Evolutionary conservation across 2,113 vertebrate species (phyloP).

Genomic region (Alosa alosa): DNA sequence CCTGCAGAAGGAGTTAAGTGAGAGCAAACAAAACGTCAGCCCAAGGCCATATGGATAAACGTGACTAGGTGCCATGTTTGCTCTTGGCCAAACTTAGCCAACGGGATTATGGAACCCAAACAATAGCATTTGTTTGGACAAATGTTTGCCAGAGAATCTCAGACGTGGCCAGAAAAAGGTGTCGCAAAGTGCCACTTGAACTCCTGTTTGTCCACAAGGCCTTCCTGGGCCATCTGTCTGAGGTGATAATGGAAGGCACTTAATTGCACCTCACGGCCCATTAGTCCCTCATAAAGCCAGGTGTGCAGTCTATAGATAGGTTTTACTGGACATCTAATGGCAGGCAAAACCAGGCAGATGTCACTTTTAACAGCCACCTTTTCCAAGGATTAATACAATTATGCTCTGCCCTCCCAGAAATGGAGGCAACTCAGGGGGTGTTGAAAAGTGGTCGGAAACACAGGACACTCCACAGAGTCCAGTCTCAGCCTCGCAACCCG

Average conservation of each 20-base stretch:
- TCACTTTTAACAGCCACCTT: conserved; percentile 29
- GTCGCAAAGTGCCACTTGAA: conserved; percentile 31
- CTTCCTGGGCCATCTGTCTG: conserved; percentile 50
- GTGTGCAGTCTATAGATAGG: conserved; percentile 28
- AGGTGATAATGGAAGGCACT: conserved; percentile 26
- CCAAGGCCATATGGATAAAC: not conserved
- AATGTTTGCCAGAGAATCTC: conserved; percentile 13
- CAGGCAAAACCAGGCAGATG: conserved; percentile 23
- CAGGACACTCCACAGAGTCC: not conserved
- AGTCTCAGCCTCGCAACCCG: not conserved
- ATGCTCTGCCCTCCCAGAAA: conserved; percentile 25
- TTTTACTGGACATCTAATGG: conserved; percentile 19
- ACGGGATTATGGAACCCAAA: not conserved
- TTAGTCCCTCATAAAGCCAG: conserved; percentile 43
- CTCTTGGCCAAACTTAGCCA: conserved; percentile 2
- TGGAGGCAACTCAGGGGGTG: not conserved
- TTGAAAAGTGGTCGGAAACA: not conserved
- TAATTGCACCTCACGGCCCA: conserved; percentile 36
- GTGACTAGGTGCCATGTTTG: not conserved
- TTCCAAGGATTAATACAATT: conserved; percentile 39
- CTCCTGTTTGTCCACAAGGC: conserved; percentile 11
- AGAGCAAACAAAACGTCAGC: not conserved
- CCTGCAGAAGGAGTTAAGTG: not conserved
- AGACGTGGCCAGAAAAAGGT: conserved; percentile 11
- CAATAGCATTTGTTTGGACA: conserved; percentile 9